phyloP scores from a whole-genome alignment of 2,113 vertebrate species.

The Ellobius talpinus region DNA sequence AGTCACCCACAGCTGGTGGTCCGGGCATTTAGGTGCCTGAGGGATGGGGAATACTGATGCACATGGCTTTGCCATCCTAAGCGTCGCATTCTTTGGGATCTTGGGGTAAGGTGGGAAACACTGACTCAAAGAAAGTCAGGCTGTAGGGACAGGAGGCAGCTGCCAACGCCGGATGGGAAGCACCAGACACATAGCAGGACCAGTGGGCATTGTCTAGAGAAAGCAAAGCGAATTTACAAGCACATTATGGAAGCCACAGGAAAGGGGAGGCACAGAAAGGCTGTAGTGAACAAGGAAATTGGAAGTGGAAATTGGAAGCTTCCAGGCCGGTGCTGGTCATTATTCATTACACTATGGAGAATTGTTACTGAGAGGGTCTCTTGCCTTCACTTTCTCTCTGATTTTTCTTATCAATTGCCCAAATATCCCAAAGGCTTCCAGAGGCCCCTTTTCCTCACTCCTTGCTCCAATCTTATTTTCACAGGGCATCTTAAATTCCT shows the following conservation, averaged over 20 bases:
- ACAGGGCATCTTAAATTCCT: slow-evolving; percentile 20
- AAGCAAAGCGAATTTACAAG: slow-evolving; percentile 68
- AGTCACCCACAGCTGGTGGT: background rate
- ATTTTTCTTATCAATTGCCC: background rate
- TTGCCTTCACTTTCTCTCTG: background rate
- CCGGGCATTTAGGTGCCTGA: background rate
- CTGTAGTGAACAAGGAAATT: slow-evolving; percentile 67
- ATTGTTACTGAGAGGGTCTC: slow-evolving; percentile 58
- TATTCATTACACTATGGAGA: slow-evolving; percentile 53
- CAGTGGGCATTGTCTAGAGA: slow-evolving; percentile 21
- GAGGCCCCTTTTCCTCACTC: background rate
- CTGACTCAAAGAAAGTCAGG: background rate
- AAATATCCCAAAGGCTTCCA: slow-evolving; percentile 1
- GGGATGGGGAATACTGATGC: background rate
- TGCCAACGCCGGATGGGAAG: background rate
- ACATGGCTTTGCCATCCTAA: background rate
- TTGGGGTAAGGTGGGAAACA: background rate
- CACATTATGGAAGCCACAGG: slow-evolving; percentile 38
- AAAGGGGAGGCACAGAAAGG: slow-evolving; percentile 54
- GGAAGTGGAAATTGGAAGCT: slow-evolving; percentile 69
- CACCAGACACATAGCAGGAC: background rate
- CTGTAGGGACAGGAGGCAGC: background rate
- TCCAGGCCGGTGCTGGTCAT: background rate
- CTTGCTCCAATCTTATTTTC: slow-evolving; percentile 11
- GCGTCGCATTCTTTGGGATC: background rate